Percentiles rank a stretch among this genome's conserved stretches.
Conservation (phyloP, 2,888 invertebrate species). For the Tenthredo distinguenda region DNA sequence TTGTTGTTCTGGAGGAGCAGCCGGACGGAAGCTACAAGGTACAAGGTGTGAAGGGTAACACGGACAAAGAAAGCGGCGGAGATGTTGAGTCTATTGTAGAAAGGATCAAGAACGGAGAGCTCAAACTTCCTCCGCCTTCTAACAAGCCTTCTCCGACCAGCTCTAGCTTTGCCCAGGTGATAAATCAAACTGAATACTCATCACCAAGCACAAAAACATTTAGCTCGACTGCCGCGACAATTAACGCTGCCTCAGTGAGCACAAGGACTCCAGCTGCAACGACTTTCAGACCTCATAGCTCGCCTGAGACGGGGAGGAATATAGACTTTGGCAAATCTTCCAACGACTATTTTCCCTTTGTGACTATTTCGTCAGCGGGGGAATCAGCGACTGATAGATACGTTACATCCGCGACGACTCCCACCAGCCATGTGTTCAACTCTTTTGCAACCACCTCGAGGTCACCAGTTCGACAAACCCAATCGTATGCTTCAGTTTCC, state of each 20-base stretch:
- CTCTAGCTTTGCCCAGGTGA: conserved; percentile 35
- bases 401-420: conserved; percentile 74
- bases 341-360: conserved; percentile 63
- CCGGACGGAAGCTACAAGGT: conserved; percentile 92
- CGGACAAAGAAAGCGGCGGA: conserved; percentile 82
- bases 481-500: conserved; percentile 4
- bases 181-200: conserved; percentile 58
- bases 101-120: conserved; percentile 89
- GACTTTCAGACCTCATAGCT: conserved; percentile 43
- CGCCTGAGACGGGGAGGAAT: conserved; percentile 19
- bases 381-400: conserved; percentile 73
- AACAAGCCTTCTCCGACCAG: conserved; percentile 73
- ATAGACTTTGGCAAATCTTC: conserved; percentile 34
- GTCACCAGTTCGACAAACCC: conserved; percentile 50
- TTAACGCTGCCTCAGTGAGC: conserved; percentile 76
- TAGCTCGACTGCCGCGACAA: conserved; percentile 56
- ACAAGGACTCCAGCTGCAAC: conserved; percentile 75
- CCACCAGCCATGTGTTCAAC: conserved; percentile 71
- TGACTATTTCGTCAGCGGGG: conserved; percentile 73
- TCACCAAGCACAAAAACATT: conserved; percentile 57
- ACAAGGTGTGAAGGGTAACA: conserved; percentile 85
- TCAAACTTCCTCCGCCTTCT: conserved; percentile 86
- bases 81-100: conserved; percentile 91
- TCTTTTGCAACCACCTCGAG: conserved; percentile 61
- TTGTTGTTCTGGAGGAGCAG: conserved; percentile 92